Conservation (phyloP, 30 jellyfish, hydroid and myxozoan genomes). For the Hydractinia symbiolongicarpus region DNA sequence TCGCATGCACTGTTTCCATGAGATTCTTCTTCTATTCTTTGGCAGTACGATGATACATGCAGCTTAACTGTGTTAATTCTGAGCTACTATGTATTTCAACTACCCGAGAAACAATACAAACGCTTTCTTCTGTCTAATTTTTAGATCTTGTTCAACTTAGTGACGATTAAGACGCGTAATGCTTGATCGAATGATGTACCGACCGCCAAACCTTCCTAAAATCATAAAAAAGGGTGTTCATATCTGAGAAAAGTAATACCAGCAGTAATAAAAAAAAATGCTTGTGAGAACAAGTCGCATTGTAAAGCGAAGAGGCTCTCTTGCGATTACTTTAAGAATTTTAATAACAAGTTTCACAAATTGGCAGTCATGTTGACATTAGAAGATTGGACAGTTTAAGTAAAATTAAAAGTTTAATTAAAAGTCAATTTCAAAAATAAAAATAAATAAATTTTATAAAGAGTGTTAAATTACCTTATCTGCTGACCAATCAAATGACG, state of each 20-base stretch:
- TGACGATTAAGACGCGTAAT: conserved; percentile 70
- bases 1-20: no score
- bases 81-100: no score
- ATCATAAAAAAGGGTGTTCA: background rate
- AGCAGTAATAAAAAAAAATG: background rate
- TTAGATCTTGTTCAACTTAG: conserved; percentile 66
- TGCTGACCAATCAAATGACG: conserved; percentile 81
- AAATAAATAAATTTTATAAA: background rate
- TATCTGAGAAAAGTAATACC: background rate
- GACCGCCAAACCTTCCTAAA: conserved; percentile 82
- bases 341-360: no score
- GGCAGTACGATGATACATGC: no score
- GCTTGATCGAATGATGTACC: conserved; percentile 89
- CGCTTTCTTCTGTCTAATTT: background rate
- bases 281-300: background rate
- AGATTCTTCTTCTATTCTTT: no score
- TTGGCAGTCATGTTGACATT: no score
- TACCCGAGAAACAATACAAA: no score
- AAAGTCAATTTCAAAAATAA: background rate
- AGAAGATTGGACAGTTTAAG: no score
- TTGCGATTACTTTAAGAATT: background rate
- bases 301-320: background rate
- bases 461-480: conserved; percentile 47
- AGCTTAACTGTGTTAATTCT: no score
- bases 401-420: background rate